A percentile compares a stretch with the other conserved stretches of the same genome.
Conservation (phyloP, 2,113 vertebrate genomes). For the Myodes glareolus region DNA sequence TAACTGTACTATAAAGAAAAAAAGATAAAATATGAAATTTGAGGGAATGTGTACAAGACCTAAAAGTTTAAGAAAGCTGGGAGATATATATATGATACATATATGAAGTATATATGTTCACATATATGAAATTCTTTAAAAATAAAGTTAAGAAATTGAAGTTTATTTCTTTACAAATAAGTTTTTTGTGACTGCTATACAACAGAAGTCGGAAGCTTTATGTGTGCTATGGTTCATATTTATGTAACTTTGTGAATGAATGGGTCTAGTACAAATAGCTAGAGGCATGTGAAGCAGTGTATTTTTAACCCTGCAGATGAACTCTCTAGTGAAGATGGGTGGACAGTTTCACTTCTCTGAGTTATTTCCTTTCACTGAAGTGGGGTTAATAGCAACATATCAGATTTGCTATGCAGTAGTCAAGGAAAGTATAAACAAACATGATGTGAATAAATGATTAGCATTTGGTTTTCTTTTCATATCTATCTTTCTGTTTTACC, state of each 20-base stretch:
- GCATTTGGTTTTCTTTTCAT: not conserved
- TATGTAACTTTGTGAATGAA: not conserved
- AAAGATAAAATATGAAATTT: not conserved
- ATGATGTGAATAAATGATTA: not conserved
- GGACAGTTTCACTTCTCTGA: not conserved
- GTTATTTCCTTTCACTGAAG: slow-evolving; percentile 2
- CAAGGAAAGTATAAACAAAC: not conserved
- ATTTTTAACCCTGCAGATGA: not conserved
- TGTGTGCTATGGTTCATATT: not conserved
- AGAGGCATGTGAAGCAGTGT: not conserved
- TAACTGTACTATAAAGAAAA: not conserved
- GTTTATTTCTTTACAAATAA: not conserved
- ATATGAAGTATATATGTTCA: too few species aligned
- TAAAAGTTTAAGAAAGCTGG: not conserved
- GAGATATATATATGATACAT: not conserved
- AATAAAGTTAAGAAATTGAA: not conserved
- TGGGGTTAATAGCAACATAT: not conserved
- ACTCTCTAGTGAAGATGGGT: not conserved
- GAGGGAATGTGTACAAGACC: not conserved
- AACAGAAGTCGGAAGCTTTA: not conserved
- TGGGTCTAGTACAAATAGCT: not conserved
- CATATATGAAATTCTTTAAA: not conserved
- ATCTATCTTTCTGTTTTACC: not conserved
- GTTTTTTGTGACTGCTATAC: not conserved
- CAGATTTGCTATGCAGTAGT: not conserved